Conservation (phyloP, 2,797 vertebrate species). For the Gobionotothen gibberifrons region DNA sequence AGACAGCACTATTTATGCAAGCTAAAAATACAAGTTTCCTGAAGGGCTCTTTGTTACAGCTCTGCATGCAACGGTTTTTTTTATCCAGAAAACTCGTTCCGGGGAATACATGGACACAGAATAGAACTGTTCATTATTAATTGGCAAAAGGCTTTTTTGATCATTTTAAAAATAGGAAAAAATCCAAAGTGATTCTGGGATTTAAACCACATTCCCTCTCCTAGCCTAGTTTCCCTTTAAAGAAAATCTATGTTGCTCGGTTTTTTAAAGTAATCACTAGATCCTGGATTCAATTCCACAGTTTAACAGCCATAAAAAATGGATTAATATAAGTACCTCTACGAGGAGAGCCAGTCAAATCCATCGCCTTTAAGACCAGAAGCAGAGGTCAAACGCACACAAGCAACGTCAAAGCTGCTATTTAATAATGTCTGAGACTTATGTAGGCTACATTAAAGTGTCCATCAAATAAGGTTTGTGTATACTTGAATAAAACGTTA, state of each 20-base stretch:
- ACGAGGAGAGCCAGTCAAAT: constrained; percentile 25
- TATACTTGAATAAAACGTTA: constrained; percentile 21
- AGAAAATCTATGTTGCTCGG: not conserved
- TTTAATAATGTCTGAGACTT: constrained; percentile 37
- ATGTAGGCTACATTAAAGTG: constrained; percentile 5
- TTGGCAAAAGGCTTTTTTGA: not conserved
- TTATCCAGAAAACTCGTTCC: constrained; percentile 22
- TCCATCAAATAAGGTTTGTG: not conserved
- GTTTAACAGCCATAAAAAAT: constrained; percentile 42
- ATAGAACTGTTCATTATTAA: not conserved
- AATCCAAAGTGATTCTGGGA: not conserved
- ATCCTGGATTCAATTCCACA: constrained; percentile 43
- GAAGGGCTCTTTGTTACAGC: constrained; percentile 32
- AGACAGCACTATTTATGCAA: constrained; percentile 66
- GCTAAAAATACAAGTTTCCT: constrained; percentile 62
- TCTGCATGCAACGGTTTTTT: constrained; percentile 22
- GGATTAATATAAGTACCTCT: constrained; percentile 49
- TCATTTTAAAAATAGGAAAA: constrained; percentile 6
- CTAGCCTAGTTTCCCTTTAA: not conserved
- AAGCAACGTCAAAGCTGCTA: constrained; percentile 19
- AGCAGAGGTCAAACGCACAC: constrained; percentile 45
- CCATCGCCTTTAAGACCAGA: constrained; percentile 18
- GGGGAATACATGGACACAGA: constrained; percentile 11
- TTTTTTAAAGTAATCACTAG: constrained; percentile 32
- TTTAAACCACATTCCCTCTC: constrained; percentile 16